Evolutionary conservation across 2,113 vertebrate species (phyloP).

Genomic region (Coregonus clupeaformis): DNA sequence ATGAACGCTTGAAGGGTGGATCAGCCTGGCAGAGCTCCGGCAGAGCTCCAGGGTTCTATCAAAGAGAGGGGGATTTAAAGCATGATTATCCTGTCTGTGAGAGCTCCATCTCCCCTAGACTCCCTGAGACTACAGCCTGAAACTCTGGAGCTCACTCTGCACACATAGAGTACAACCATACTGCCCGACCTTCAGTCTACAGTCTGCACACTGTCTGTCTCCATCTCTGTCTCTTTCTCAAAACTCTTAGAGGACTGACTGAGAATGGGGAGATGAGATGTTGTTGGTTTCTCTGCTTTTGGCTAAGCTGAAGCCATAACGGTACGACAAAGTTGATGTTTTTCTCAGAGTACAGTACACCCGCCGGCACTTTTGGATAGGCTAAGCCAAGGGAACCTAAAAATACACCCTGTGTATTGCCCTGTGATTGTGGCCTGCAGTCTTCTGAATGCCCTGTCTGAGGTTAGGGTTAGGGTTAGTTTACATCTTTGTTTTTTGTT

Average conservation of each 20-base stretch:
- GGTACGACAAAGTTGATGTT: background rate
- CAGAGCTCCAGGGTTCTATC: slow-evolving; percentile 43
- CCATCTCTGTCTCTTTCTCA: background rate
- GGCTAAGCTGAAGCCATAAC: no score
- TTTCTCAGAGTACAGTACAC: background rate
- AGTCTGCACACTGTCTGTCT: background rate
- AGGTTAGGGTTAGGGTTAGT: slow-evolving; percentile 45
- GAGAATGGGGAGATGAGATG: no score
- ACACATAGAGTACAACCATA: background rate
- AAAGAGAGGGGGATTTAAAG: slow-evolving; percentile 49
- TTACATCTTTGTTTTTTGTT: slow-evolving; percentile 68
- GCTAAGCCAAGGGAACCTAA: no score
- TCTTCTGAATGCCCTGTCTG: background rate
- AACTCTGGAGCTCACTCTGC: background rate
- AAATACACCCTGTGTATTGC: no score
- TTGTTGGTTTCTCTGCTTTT: no score
- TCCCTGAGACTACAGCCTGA: background rate
- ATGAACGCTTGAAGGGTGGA: slow-evolving; percentile 56
- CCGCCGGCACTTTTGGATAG: no score
- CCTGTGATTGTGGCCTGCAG: no score
- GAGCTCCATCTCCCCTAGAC: slow-evolving; percentile 34
- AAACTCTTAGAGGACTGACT: no score
- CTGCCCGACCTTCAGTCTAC: background rate
- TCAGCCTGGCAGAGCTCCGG: slow-evolving; percentile 35
- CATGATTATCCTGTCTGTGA: slow-evolving; percentile 48